Evolutionary conservation across 1,140 invertebrate species (phyloP), one percentile per base, ranked within the genome.

Genomic region (Drosophila bifasciata): DNA sequence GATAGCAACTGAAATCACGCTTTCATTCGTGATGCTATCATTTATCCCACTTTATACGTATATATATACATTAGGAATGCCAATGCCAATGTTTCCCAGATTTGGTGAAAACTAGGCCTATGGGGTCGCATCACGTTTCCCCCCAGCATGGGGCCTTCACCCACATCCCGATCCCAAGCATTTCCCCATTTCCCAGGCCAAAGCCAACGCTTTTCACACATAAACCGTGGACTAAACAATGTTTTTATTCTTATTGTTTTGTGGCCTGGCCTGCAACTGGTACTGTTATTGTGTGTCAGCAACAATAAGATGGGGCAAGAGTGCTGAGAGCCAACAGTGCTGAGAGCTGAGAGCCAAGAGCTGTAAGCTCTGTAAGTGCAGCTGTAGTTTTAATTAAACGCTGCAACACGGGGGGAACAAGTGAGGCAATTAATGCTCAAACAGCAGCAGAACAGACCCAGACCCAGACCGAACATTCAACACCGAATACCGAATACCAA

Each of bases 351-450:
- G 45, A 50, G 70, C 58, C 62, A 59, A 71, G 60, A 63, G 59
- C 80, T 77, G 81, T 68, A 74, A 9, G 7, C 19, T 46, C 58
- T 73, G 64, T 53, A 55, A 72, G 66, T 72, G 57, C 62, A 72
- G 59, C 80, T 77, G 81, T 71, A 77, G 81, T 69, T 86, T 85
- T 85, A 85, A 85, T 85, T 86, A 85, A 86, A 81, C 83, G 84
- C 74, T 74, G 83, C 39, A 74, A 85, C 73, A 81, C 68, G 67
- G 62, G 16, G 64, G 63, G 63, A 77, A 85, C 81, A 85, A 78
- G 77, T 59, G 73, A 73, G 68, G 77, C 81, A 85, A 85, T 85
- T 85, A 85, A 85, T 78, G 81, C 81, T 70, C 61, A 60, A 68
- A 62, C 79, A 67, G 39, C 36, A 49, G 23, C 60, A 60, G 55